Conservation (phyloP, 2,888 invertebrate species). For the Euplexia lucipara region DNA sequence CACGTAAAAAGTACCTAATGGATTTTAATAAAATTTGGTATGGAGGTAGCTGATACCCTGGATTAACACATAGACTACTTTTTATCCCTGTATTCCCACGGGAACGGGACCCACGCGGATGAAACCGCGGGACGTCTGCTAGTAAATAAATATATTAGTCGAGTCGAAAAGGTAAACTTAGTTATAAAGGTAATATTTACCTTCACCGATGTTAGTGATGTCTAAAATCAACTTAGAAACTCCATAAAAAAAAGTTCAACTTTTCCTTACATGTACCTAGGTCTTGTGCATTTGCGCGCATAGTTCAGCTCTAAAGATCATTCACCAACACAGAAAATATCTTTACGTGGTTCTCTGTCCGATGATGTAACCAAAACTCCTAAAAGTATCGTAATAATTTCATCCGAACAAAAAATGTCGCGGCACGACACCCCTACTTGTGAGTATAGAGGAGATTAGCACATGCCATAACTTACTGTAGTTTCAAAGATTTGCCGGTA, state of each 20-base stretch:
- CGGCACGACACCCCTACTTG: slow-evolving; percentile 35
- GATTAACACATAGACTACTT: too few relatives aligned
- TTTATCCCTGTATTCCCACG: too few relatives aligned
- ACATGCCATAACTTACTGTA: slow-evolving; percentile 31
- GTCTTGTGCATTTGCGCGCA: not conserved
- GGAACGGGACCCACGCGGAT: too few relatives aligned
- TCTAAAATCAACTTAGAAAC: too few relatives aligned
- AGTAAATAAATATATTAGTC: too few relatives aligned
- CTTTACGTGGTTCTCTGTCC: not conserved
- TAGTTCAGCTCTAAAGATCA: slow-evolving; percentile 3
- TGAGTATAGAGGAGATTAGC: slow-evolving; percentile 22
- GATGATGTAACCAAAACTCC: slow-evolving; percentile 17
- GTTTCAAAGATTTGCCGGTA: slow-evolving; percentile 23
- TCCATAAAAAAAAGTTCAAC: not conserved
- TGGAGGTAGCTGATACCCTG: too few relatives aligned
- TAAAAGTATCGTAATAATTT: slow-evolving; percentile 18
- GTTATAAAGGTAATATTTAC: too few relatives aligned
- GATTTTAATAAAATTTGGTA: too few relatives aligned
- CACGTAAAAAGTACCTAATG: too few relatives aligned
- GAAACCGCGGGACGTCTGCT: too few relatives aligned
- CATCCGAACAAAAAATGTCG: slow-evolving; percentile 22
- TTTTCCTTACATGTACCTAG: not conserved
- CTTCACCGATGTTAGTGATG: too few relatives aligned
- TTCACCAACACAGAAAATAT: not conserved
- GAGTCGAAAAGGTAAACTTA: too few relatives aligned